A percentile compares a stretch with the other conserved stretches of the same genome.
phyloP scores from a whole-genome alignment of 2,113 vertebrate genomes.

The Rhagologus leucostigma region DNA sequence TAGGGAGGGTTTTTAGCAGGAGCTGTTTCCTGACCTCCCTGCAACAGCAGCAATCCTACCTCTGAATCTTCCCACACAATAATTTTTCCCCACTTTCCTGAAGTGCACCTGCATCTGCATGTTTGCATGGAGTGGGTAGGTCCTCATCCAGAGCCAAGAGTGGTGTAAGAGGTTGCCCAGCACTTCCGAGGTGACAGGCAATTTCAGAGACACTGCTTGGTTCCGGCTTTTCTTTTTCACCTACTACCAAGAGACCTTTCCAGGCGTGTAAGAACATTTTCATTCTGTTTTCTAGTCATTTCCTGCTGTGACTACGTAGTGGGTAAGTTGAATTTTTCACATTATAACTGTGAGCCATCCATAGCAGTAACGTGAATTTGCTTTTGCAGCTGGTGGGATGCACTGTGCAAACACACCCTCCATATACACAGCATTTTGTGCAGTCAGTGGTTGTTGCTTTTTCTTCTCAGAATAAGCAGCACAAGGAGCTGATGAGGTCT shows the following conservation, averaged over 20 bases:
- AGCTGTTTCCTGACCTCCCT: not conserved
- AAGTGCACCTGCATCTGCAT: not conserved
- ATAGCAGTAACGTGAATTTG: not conserved
- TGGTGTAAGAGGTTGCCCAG: not conserved
- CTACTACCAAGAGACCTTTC: not conserved
- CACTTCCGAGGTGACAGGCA: not conserved
- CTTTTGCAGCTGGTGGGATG: not conserved
- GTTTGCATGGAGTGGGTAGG: not conserved
- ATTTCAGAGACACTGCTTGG: not conserved
- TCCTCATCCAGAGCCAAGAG: not conserved
- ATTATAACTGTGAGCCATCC: not conserved
- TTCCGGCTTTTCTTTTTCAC: not conserved
- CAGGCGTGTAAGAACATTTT: not conserved
- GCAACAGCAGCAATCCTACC: not conserved
- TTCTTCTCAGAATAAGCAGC: not conserved
- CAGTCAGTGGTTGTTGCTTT: not conserved
- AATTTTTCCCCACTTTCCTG: not conserved
- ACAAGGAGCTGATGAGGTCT: not conserved
- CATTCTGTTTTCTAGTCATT: slow-evolving; percentile 77
- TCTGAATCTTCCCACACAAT: not conserved
- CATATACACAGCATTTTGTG: not conserved
- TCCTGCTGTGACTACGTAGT: slow-evolving; percentile 76
- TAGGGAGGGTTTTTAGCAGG: not conserved
- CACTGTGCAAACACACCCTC: not conserved
- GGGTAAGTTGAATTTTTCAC: slow-evolving; percentile 73